Evolutionary conservation across 2,113 vertebrate species (phyloP).

Genomic region (Thymallus thymallus): DNA sequence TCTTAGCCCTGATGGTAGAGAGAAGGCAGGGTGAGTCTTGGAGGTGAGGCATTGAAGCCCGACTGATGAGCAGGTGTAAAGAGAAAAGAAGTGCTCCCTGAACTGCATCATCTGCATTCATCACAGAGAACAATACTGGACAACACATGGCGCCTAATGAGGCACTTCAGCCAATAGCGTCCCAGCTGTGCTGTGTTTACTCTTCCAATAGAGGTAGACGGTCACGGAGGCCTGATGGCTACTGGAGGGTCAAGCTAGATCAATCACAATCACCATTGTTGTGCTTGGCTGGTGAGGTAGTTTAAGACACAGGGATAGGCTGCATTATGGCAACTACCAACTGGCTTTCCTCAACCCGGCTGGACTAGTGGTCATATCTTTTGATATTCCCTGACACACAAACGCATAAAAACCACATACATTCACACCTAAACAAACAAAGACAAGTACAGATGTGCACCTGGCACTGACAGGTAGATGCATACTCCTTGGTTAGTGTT

Average conservation of each 20-base stretch:
- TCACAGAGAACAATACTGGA: constrained; percentile 54
- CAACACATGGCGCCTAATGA: constrained; percentile 42
- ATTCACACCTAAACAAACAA: neutral
- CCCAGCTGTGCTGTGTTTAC: constrained; percentile 76
- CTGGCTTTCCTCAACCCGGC: neutral
- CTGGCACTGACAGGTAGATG: too few relatives aligned
- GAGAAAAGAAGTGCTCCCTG: neutral
- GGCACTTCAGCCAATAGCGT: constrained; percentile 44
- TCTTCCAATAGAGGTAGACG: constrained; percentile 58
- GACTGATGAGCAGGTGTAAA: constrained; percentile 57
- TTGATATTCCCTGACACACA: neutral
- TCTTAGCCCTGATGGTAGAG: neutral
- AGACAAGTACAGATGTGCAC: neutral
- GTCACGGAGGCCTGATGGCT: constrained; percentile 56
- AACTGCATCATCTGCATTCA: constrained; percentile 45
- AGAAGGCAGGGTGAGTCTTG: neutral
- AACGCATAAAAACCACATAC: neutral
- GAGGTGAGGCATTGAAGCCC: neutral
- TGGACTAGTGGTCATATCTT: neutral
- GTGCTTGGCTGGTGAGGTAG: constrained; percentile 31
- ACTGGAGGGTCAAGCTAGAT: constrained; percentile 46
- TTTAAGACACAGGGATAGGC: neutral
- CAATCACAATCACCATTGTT: constrained; percentile 69
- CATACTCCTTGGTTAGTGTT: neutral
- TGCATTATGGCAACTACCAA: neutral